Base-by-base conservation (phyloP, 2,888 invertebrate genomes). In the Rhopalosiphum nymphaeae region DNA sequence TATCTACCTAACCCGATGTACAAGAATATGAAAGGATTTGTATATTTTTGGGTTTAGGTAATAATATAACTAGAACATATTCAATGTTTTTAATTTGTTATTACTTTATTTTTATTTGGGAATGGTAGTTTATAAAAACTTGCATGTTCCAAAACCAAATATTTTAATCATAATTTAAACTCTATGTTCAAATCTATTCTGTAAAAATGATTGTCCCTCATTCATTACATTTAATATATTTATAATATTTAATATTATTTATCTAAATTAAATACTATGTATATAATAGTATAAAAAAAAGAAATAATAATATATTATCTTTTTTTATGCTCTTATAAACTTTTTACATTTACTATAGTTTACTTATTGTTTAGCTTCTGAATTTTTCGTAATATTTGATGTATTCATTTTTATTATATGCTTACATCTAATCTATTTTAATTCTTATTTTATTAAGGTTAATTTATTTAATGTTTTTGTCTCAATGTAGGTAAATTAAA, bases 1-100 rank as follows among this genome's bases (percentile, higher is more conserved):
- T 92, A 88, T 78, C 67, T 92, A 78, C 53, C 78, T 88, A 67
- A 67, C 88, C 88, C 46, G 53, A 67, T 49, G 67, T 88, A 88
- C 92, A 88, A 92, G 88, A 87, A 92, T 88, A 53, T 91, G n/a
- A 88, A 89, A 53, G 88, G 88, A 88, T 92, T 92, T 92, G 88
- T 67, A 67, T 92, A 92, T 44, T 78, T 92, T 87, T 78, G 42
- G 78, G 67, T 88, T 88, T 92, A 53, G 92, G 67, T 88, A 92
- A 92, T 88, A 88, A 88, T 67, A 53, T 86, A 86, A 86, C 56
- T 91, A 56, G 21, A 86, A 61, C 26, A 78, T 78, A 36, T 78
- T 78, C 78, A 78, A 78, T 21, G 26, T 93, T 84, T 84, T 89
- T 25, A 87, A 85, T n/a, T 36, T 90, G 21, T 90, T 85, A 57